Base-by-base conservation (phyloP, 2,113 vertebrate species). In the Vulpes vulpes region DNA sequence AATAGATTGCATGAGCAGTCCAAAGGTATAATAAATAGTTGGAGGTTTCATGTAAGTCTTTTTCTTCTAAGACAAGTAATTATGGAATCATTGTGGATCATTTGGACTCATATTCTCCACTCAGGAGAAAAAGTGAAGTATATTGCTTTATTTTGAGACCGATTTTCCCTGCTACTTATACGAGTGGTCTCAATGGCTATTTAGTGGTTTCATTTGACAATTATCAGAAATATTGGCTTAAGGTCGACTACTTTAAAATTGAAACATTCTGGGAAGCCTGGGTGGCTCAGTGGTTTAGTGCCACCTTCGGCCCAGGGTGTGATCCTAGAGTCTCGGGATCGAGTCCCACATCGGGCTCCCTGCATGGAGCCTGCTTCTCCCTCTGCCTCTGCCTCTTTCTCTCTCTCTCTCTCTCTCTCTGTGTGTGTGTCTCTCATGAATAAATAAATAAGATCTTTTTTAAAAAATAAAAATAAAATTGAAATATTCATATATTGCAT, bases 91-190 rank as follows among this genome's bases (percentile, higher is more conserved):
- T 10, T 86, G 5, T 62, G 9, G 25, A 22, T 85, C 59, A 76
- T 60, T 89, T 85, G 49, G 71, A 89, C 62, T 3, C 10, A 74
- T 1, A 49, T 0, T 62, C 0, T 12, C 22, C 89, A 12, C 19
- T n/a, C 30, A 27, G 9, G 35, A 90, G 20, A 79, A 2, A 91
- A 2, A 30, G 4, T 76, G 88, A 81, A 76, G 4, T 51, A 17
- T 49, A 53, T 80, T 88, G 23, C n/a, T 76, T 84, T 84, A 84
- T 90, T 95, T 65, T 94, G 19, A 71, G 38, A 27, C 9, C 69
- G 7, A 5, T 82, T 92, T 92, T 81, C 35, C 49, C 78, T 74
- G 11, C 25, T 64, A 49, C 74, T 92, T 65, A 51, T 32, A 43
- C 15, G 19, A 92, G 25, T 80, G 27, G 8, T 65, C 65, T 96